These are phyloP conservation scores for Trochalopteron elliotii DNA, from an alignment of 2,113 vertebrate genomes.

Conservation along the genomic window DNA sequence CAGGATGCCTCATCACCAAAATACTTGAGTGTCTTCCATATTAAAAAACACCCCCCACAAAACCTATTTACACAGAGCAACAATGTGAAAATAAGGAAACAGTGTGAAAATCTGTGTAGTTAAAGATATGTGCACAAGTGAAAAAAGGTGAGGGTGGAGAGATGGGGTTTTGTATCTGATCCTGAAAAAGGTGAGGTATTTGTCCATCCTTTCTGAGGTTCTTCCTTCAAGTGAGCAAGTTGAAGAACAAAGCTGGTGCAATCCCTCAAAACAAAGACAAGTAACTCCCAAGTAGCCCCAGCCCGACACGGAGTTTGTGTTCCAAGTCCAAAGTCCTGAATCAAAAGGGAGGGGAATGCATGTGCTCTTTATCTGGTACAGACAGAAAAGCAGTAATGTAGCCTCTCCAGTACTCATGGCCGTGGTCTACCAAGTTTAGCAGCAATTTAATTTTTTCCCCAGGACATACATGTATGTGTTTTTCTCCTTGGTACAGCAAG, in stretches of 20 bases:
- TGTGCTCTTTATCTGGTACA: neutral
- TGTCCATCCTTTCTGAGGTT: neutral
- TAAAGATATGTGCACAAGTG: neutral
- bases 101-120: neutral
- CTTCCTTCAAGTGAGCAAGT: neutral
- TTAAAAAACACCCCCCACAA: neutral
- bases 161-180: accelerated
- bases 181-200: neutral
- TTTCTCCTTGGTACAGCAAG: neutral
- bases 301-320: neutral
- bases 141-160: neutral
- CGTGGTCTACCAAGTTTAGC: neutral
- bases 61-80: neutral
- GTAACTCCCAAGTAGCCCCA: neutral
- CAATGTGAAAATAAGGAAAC: neutral
- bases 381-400: neutral
- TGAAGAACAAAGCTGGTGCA: neutral
- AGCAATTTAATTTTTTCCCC: neutral
- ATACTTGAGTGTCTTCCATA: neutral
- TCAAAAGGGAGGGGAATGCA: neutral
- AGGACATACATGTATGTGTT: neutral
- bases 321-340: neutral
- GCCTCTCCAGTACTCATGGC: neutral
- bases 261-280: neutral
- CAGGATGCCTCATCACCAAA: slow-evolving; percentile 1